Evolutionary conservation across 2,888 invertebrate species (phyloP), one percentile per base, ranked within the genome.

Genomic region (Chrysolina haemoptera): DNA sequence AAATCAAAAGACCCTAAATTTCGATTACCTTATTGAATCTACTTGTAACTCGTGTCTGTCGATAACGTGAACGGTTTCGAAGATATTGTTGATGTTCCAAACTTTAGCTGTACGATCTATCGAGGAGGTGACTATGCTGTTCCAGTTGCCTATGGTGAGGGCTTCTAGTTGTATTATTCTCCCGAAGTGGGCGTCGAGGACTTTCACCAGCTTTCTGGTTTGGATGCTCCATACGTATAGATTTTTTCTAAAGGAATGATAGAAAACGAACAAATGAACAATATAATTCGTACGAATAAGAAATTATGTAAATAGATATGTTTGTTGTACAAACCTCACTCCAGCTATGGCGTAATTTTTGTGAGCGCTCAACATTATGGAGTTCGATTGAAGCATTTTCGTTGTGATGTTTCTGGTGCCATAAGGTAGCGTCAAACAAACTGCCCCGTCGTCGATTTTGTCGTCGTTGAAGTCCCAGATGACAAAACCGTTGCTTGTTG

Each of bases 41-140:
- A 99, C 96, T 81, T 97, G 97, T 74, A 98, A 89, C 85, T 99
- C 99, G 86, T 98, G 98, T 10, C 98, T 90, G 84, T 98, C 97
- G 78, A 99, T 98, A 53, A 96, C 96, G 85, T 98, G 97, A 0
- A 98, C 98, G 87, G 98, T 97, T 85, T 99, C 98, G 84, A 98
- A 97, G 79, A 99, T 98, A 87, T 99, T 99, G 87, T 98, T 98
- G 71, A 99, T 97, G 87, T 99, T 99, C 99, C 99, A 99, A 5
- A 98, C 97, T 90, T 99, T 99, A 9, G 99, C 98, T 0, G 98
- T 97, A 75, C 98, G 92, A 88, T 99, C 99, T 65, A 99, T 98
- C 0, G 98, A 98, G 0, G 98, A 98, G 0, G 99, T 98, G 64
- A 99, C 96, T 6, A 98, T 94, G 86, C 95, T 96, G 86, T 97